These are phyloP conservation scores for Seladonia tumulorum DNA, from an alignment of 2,888 invertebrate species.

Conservation along the genomic window DNA sequence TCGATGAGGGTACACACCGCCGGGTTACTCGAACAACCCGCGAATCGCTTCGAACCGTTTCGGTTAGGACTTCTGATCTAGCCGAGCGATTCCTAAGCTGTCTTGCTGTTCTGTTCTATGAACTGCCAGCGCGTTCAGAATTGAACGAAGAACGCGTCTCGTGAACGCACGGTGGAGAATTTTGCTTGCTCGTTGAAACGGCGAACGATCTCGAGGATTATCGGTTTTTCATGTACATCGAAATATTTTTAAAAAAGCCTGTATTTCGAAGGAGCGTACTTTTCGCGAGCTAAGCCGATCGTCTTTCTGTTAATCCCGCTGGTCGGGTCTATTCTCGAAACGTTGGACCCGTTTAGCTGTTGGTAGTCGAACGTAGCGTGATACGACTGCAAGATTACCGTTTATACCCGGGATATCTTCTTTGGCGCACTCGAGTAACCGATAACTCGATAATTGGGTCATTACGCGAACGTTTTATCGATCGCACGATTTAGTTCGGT, in stretches of 20 bases:
- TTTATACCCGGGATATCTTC: conserved; percentile 2
- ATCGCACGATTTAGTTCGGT: conserved; percentile 62
- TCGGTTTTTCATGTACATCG: neutral
- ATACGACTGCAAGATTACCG: conserved; percentile 9
- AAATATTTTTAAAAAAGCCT: neutral
- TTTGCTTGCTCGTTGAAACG: neutral
- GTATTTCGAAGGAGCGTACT: neutral
- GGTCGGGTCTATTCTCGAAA: neutral
- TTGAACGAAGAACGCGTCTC: neutral
- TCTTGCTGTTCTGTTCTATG: neutral
- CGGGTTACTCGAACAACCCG: neutral
- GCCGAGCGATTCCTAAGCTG: neutral
- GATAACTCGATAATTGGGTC: conserved; percentile 71
- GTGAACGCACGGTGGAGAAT: neutral
- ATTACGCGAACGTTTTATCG: conserved; percentile 64
- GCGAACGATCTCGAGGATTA: neutral
- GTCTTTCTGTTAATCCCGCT: neutral
- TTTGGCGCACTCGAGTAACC: conserved; percentile 27
- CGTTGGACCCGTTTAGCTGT: neutral
- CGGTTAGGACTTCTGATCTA: neutral
- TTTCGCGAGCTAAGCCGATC: neutral
- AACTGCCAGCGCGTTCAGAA: neutral
- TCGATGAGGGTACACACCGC: neutral
- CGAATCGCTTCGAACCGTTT: neutral
- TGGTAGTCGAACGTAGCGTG: neutral